Evolutionary conservation across 2,113 vertebrate species (phyloP).

Genomic region (Gasterosteus nipponicus): DNA sequence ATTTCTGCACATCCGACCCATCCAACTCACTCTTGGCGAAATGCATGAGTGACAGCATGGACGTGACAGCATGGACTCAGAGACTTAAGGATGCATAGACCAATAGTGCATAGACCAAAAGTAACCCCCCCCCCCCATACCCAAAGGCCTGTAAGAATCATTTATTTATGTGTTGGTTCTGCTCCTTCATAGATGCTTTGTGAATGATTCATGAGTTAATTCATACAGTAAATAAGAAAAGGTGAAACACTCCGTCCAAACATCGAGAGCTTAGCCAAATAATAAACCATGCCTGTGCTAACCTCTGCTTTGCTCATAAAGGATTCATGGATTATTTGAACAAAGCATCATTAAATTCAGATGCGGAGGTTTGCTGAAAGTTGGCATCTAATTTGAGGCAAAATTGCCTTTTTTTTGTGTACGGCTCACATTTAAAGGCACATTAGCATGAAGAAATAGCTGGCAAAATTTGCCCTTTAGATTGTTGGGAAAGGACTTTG

Average conservation of each 20-base stretch:
- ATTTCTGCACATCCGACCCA: slow-evolving; percentile 62
- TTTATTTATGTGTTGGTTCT: slow-evolving; percentile 60
- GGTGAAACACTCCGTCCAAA: slow-evolving; percentile 39
- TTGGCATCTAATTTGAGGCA: slow-evolving; percentile 17
- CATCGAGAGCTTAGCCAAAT: slow-evolving; percentile 41
- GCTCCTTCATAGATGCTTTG: slow-evolving; percentile 49
- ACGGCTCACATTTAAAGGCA: slow-evolving; percentile 11
- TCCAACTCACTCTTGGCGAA: slow-evolving; percentile 50
- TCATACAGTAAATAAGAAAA: slow-evolving; percentile 69
- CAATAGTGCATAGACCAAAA: background rate
- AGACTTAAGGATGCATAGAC: slow-evolving; percentile 21
- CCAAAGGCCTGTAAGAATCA: slow-evolving; percentile 47
- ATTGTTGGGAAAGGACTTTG: slow-evolving; percentile 19
- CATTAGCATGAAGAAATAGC: slow-evolving; percentile 38
- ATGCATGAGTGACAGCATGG: slow-evolving; percentile 6
- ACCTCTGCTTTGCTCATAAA: slow-evolving; percentile 54
- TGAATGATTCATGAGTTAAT: slow-evolving; percentile 74
- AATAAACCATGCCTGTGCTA: slow-evolving; percentile 32
- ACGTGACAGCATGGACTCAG: slow-evolving; percentile 17
- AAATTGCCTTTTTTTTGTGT: slow-evolving; percentile 19
- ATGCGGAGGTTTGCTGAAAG: slow-evolving; percentile 22
- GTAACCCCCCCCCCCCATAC: background rate
- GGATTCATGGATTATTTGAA: slow-evolving; percentile 45
- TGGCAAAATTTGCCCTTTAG: slow-evolving; percentile 14
- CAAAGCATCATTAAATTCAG: slow-evolving; percentile 25